A percentile compares a stretch with the other conserved stretches of the same genome.
phyloP scores from a whole-genome alignment of 2,888 invertebrate species.

The Neria commutata region DNA sequence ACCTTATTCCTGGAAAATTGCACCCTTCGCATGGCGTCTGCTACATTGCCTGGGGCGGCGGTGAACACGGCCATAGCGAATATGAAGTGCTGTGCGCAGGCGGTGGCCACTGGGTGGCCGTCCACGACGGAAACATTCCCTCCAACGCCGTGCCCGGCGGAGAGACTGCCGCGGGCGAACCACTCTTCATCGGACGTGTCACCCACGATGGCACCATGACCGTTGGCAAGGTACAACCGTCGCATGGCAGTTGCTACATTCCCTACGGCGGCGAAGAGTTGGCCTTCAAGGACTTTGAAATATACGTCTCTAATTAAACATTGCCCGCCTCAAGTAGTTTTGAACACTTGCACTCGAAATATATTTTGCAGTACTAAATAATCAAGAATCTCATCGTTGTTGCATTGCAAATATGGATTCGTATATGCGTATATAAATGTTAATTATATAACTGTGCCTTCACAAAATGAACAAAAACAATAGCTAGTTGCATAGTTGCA shows the following conservation, averaged over 20 bases:
- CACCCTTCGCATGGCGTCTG: constrained; percentile 71
- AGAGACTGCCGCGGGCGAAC: constrained; percentile 78
- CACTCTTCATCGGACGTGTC: constrained; percentile 78
- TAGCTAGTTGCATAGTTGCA: not conserved
- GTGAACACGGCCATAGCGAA: constrained; percentile 69
- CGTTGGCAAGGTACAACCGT: constrained; percentile 83
- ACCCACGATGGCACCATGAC: constrained; percentile 78
- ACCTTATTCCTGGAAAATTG: constrained; percentile 78
- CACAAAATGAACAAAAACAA: not conserved
- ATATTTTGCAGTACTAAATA: too few relatives aligned
- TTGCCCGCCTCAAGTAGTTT: too few relatives aligned
- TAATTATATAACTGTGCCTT: too few relatives aligned
- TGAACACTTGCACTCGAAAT: not conserved
- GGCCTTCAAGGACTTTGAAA: constrained; percentile 80
- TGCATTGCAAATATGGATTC: too few relatives aligned
- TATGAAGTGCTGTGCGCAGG: constrained; percentile 74
- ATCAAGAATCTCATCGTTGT: too few relatives aligned
- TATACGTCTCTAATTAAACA: constrained; percentile 64
- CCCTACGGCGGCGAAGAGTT: constrained; percentile 81
- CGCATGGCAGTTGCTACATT: constrained; percentile 83
- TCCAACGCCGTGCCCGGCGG: constrained; percentile 77
- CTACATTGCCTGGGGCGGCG: constrained; percentile 80
- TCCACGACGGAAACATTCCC: constrained; percentile 70
- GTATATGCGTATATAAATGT: too few relatives aligned
- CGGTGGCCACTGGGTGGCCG: constrained; percentile 71